Evolutionary conservation across 2,113 vertebrate species (phyloP), one percentile per base, ranked within the genome.

Genomic region (Leiothrix lutea): DNA sequence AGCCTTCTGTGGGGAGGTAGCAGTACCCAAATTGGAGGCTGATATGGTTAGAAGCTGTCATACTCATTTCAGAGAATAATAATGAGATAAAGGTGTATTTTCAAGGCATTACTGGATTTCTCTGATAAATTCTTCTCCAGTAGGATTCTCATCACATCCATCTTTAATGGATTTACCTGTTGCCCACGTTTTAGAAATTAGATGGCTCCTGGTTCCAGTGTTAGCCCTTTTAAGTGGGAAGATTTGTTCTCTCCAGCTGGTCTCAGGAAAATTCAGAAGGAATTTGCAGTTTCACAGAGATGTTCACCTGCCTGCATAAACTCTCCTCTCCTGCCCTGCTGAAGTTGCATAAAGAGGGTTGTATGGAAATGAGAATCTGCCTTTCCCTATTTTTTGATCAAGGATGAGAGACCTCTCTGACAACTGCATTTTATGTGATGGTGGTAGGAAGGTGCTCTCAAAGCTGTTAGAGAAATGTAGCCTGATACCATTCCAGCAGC

Each of bases 171-270:
- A 57, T 86, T 64, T 75, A 61, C 8, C 11, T 45, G 14, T n/a
- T 65, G 36, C 42, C 6, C 0, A 0, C 35, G 18, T 38, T 86
- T 50, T 83, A 50, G 18, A 70, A 80, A 69, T 44, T 2, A 36
- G 26, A 21, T 11, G 2, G 0, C 42, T 61, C 18, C 50, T 65
- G 12, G 7, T 61, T 75, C 24, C 29, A 70, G 15, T 1, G 0
- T n/a, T 51, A 60, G 23, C 25, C 25, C 7, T 91, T 91, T 72
- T 47, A 38, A 70, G 6, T 1, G 0, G 4, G 24, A 33, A 33
- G 14, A 31, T 42, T 62, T 77, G 26, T 38, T 19, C 3, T 66
- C 14, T 82, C 14, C 33, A 61, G 14, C 15, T 62, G 15, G 45
- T 80, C 15, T 0, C 3, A 66, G 24, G 29, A 86, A 35, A 25